phyloP scores from a whole-genome alignment of 2,888 invertebrate species.

The Thera britannica region DNA sequence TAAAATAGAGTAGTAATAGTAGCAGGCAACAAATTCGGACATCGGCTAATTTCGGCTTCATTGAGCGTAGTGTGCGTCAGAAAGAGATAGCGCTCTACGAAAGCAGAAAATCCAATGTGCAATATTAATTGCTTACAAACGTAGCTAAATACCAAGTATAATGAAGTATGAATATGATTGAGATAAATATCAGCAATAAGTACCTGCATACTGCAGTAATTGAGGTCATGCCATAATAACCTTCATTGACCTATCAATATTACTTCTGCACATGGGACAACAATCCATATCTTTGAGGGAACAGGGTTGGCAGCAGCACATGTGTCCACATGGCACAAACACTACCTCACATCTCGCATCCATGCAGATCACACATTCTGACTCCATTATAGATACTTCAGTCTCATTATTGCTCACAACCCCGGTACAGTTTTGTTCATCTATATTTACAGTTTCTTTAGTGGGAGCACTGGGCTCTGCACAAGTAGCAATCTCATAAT shows the following conservation, averaged over 20 bases:
- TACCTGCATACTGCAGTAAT: conserved; percentile 34
- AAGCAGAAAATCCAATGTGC: too few relatives aligned
- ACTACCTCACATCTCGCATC: conserved; percentile 89
- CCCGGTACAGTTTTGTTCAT: conserved; percentile 61
- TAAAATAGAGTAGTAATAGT: background rate
- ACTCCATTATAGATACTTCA: conserved; percentile 63
- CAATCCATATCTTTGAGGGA: conserved; percentile 82
- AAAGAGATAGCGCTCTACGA: too few relatives aligned
- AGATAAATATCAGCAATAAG: background rate
- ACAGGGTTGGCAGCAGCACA: conserved; percentile 92
- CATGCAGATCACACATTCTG: conserved; percentile 94
- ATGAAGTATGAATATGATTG: too few relatives aligned
- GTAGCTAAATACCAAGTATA: too few relatives aligned
- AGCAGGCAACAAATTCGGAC: too few relatives aligned
- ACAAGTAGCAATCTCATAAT: conserved; percentile 47
- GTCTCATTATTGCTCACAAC: conserved; percentile 61
- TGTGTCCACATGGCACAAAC: conserved; percentile 94
- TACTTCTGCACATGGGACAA: conserved; percentile 92
- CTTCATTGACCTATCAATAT: conserved; percentile 88
- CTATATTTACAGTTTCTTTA: conserved; percentile 41
- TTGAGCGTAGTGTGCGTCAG: too few relatives aligned
- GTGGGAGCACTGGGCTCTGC: conserved; percentile 59
- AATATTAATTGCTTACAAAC: too few relatives aligned
- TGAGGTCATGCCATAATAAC: conserved; percentile 82
- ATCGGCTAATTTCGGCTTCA: too few relatives aligned